These are phyloP conservation scores for Zaprionus davidi DNA, from an alignment of 1,140 invertebrate species.

Conservation along the genomic window DNA sequence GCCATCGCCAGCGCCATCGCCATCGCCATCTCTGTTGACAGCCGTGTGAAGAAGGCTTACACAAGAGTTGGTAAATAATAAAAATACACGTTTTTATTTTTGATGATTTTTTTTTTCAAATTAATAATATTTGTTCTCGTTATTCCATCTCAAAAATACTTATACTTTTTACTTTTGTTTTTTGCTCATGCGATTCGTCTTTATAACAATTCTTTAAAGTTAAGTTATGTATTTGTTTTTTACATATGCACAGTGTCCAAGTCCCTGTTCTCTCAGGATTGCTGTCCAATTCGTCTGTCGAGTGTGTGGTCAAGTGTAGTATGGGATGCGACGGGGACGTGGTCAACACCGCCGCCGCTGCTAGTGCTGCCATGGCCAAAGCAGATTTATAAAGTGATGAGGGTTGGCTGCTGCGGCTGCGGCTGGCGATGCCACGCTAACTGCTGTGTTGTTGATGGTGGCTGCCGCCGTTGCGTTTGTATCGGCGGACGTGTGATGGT, in stretches of 20 bases:
- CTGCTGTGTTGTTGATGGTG: conserved; percentile 53
- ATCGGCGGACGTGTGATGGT: conserved; percentile 59
- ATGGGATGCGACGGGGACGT: conserved; percentile 41
- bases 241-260: conserved; percentile 78
- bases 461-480: conserved; percentile 44
- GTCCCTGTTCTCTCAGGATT: conserved; percentile 47
- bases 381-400: conserved; percentile 83
- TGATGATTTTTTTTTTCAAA: conserved; percentile 76
- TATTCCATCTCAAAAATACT: conserved; percentile 82
- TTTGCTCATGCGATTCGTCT: conserved; percentile 59
- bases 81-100: conserved; percentile 79
- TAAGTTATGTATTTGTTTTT: conserved; percentile 60
- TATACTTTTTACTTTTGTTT: conserved; percentile 64
- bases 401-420: conserved; percentile 62
- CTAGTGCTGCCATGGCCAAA: conserved; percentile 82
- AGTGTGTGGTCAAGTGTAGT: conserved; percentile 16
- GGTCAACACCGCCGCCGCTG: conserved; percentile 36
- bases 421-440: conserved; percentile 27
- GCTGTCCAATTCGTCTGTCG: conserved; percentile 46
- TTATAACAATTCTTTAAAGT: conserved; percentile 77
- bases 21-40: conserved; percentile 21
- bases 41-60: conserved; percentile 13
- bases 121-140: conserved; percentile 83
- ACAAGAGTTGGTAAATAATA: conserved; percentile 64
- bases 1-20: conserved; percentile 34